Evolutionary conservation across 1,140 invertebrate genomes (phyloP), one percentile per base, ranked within the genome.

Genomic region (Temnothorax longispinosus): DNA sequence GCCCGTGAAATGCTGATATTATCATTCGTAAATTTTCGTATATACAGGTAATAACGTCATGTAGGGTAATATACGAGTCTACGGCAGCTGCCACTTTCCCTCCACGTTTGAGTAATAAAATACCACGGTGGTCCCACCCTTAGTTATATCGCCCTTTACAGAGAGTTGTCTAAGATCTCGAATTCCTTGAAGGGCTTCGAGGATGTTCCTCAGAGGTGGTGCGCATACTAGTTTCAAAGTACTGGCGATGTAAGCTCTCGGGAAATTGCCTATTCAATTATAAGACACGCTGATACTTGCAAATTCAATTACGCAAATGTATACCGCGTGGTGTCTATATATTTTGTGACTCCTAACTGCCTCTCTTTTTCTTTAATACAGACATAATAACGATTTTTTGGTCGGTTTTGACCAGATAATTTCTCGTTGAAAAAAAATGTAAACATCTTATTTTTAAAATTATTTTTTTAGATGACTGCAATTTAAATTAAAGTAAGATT

Each of bases 61-160:
- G 80, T 35, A 60, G 41, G 69, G 44, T 84, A 84, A 84, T 84
- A 62, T 84, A 84, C 41, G 80, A 74, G 80, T 75, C 80, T 84
- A 54, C 52, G 41, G 80, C 76, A 76, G 52, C 86, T 72, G 85
- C 82, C 50, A 75, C 27, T 74, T 72, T 87, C 38, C 54, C 47
- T 72, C 65, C 77, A 69, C 76, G 77, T 71, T 71, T 58, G 44
- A 81, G 77, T 84, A 87, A 87, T 87, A 87, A 87, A 87, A 87
- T 87, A 87, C 67, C 64, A 62, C 77, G 50, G 50, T 56, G 76
- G 80, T 72, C 89, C 47, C 47, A 84, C 21, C 56, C 75, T 69
- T 84, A 71, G 89, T 88, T 90, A 90, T 90, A 90, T 90, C 85
- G 89, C 81, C 89, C 89, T 86, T 90, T 87, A 58, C 86, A 38